Conservation (phyloP, 2,888 invertebrate genomes). For the Acleris cristana region DNA sequence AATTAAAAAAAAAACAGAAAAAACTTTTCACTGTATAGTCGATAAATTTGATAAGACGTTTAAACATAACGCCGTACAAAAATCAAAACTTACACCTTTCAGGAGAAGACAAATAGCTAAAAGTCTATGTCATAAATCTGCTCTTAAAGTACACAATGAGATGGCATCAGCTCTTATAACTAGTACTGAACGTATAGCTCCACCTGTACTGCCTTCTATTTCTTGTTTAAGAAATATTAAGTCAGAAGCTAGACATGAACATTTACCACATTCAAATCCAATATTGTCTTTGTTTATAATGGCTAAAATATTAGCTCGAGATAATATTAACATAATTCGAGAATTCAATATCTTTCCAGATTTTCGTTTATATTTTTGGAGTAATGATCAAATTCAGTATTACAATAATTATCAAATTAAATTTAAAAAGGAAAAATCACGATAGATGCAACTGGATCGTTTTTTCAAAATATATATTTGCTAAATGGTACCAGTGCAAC, state of each 20-base stretch:
- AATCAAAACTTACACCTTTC: conserved; percentile 40
- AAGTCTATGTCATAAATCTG: conserved; percentile 38
- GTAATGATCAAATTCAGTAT: conserved; percentile 42
- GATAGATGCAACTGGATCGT: conserved; percentile 42
- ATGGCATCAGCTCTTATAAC: conserved; percentile 40
- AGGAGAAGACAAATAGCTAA: conserved; percentile 40
- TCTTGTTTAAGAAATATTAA: conserved; percentile 40
- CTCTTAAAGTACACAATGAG: conserved; percentile 38
- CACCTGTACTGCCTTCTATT: conserved; percentile 41
- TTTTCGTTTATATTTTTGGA: conserved; percentile 42
- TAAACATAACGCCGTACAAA: conserved; percentile 40
- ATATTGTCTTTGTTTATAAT: conserved; percentile 41
- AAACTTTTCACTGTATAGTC: conserved; percentile 10
- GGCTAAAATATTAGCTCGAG: conserved; percentile 24
- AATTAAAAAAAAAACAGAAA: conserved; percentile 13
- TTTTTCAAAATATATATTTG: conserved; percentile 36
- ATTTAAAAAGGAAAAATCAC: conserved; percentile 38
- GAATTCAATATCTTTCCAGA: conserved; percentile 40
- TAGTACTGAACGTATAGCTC: conserved; percentile 37
- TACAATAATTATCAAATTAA: conserved; percentile 34
- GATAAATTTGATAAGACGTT: conserved; percentile 16
- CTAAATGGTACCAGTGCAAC: conserved; percentile 40
- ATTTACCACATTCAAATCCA: conserved; percentile 39
- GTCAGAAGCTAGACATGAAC: conserved; percentile 39
- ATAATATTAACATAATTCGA: conserved; percentile 38